Evolutionary conservation across 64 coral and sea anemone species (phyloP).

Genomic region (Trachythela sp.): DNA sequence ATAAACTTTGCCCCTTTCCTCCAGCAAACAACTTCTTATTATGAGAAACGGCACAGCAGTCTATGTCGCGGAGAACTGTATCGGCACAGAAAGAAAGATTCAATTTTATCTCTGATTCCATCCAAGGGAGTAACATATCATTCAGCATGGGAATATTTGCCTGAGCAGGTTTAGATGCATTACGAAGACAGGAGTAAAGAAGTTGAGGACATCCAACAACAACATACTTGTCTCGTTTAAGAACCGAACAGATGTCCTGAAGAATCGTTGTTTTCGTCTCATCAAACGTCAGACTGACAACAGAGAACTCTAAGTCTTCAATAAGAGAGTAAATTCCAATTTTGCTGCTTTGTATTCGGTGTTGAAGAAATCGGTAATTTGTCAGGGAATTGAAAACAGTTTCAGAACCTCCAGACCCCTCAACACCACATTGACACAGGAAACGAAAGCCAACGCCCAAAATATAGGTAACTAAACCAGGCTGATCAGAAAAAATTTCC

Average conservation of each 20-base stretch:
- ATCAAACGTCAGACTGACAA: neutral
- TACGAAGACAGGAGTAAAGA: constrained; percentile 15
- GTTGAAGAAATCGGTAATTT: neutral
- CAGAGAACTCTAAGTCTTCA: constrained; percentile 28
- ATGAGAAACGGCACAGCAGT: neutral
- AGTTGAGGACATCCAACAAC: constrained; percentile 5
- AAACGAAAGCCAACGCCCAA: constrained; percentile 17
- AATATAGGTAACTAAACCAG: neutral
- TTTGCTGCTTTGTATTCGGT: neutral
- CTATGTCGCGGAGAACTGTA: neutral
- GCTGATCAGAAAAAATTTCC: neutral
- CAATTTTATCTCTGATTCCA: neutral
- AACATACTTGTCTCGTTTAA: neutral
- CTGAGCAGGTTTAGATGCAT: neutral
- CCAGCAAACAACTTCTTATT: neutral
- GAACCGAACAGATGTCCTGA: neutral
- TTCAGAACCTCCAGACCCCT: neutral
- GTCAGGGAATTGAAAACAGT: constrained; percentile 9
- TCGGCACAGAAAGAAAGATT: neutral
- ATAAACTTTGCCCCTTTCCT: neutral
- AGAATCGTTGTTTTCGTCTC: neutral
- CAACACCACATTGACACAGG: neutral
- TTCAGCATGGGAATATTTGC: neutral
- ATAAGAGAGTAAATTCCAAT: constrained; percentile 47
- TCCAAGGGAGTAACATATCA: neutral